Evolutionary conservation across 2,797 vertebrate genomes (phyloP), one percentile per base, ranked within the genome.

Genomic region (Oryzias sinensis): DNA sequence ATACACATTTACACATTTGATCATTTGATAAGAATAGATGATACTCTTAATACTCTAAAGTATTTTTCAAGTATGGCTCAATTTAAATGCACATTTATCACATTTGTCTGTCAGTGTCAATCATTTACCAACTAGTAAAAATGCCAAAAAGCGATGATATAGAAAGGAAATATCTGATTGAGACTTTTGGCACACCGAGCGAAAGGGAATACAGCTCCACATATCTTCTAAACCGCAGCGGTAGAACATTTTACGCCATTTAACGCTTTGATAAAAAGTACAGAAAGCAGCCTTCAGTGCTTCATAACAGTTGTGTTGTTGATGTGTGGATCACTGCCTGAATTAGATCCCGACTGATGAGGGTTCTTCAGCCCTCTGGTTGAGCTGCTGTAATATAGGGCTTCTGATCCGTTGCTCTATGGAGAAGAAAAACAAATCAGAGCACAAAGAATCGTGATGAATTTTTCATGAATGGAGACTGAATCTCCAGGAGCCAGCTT

Each of bases 381-480:
- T 14, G 53, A 75, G 65, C 60, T 64, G 55, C 61, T 43, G 33
- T 65, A 66, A 69, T 60, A 42, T 53, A 40, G 43, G 40, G 17
- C 49, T 60, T 68, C 55, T 68, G 60, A 74, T 77, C 59, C 62
- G 55, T 56, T 72, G 76, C 66, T 71, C 79, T 73, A 77, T 46
- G 66, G 74, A 82, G 47, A 22, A 49, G 49, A 67, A 77, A 77
- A 83, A 71, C 67, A 75, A 81, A 87, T 83, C 55, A 63, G 46
- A 70, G 70, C 75, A 74, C 63, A 88, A 87, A 88, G 81, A 86
- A 70, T 25, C 43, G 48, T 53, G 61, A 82, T 92, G 70, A 79
- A 90, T 90, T 78, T 90, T 92, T 88, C 84, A 92, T 90, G 78
- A 87, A 60, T 59, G 59, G 53, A 57, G 62, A 74, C 75, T 0